Conservation (phyloP, 2,113 vertebrate species). For the Noturus placidus region DNA sequence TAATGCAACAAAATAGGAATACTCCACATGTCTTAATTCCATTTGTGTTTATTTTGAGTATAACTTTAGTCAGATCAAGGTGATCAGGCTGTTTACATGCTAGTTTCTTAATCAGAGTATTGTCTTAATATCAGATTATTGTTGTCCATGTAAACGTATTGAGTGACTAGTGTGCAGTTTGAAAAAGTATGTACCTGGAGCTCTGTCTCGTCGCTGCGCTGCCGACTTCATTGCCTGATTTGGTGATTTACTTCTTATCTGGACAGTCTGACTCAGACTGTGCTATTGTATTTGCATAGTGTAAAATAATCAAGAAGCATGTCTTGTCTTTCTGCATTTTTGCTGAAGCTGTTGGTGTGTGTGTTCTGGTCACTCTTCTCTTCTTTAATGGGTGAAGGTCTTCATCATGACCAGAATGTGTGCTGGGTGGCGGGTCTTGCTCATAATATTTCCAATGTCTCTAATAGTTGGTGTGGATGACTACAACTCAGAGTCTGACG, state of each 20-base stretch:
- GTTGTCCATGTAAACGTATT: neutral
- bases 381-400: neutral
- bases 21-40: no score
- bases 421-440: conserved; percentile 34
- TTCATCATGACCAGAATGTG: conserved; percentile 19
- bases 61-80: no score
- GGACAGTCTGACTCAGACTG: neutral
- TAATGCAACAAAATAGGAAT: no score
- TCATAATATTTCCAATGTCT: conserved; percentile 79
- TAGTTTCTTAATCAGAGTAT: no score
- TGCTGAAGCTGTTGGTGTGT: neutral
- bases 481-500: conserved; percentile 91
- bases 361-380: conserved; percentile 1
- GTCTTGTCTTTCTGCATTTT: conserved; percentile 1
- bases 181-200: neutral
- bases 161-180: neutral
- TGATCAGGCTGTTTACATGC: no score
- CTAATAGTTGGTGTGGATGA: conserved; percentile 91
- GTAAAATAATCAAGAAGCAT: neutral
- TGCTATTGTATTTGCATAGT: neutral
- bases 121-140: no score
- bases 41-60: no score
- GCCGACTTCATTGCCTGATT: neutral
- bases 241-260: neutral
- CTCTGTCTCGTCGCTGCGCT: neutral